Conservation (phyloP, 2,888 invertebrate species). For the Timandra comae region DNA sequence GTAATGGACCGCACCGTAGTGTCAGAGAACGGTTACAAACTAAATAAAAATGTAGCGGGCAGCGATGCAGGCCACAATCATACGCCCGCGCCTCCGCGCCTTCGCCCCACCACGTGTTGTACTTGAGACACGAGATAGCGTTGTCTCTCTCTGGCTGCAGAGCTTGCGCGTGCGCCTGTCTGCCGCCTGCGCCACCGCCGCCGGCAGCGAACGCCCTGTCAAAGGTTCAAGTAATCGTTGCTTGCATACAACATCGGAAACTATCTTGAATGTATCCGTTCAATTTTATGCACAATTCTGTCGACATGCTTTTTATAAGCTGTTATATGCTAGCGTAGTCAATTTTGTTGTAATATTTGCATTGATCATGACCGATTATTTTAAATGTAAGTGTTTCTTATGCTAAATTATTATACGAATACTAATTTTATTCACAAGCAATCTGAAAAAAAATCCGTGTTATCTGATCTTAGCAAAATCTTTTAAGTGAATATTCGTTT, state of each 20-base stretch:
- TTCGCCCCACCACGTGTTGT: slow-evolving; percentile 64
- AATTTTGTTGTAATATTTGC: too few species aligned
- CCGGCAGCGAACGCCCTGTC: slow-evolving; percentile 66
- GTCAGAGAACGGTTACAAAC: slow-evolving; percentile 67
- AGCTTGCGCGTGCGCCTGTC: slow-evolving; percentile 62
- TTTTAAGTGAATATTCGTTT: too few species aligned
- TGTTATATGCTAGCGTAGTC: too few species aligned
- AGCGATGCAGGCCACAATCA: slow-evolving; percentile 56
- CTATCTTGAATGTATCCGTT: slow-evolving; percentile 25
- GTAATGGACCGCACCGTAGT: slow-evolving; percentile 34
- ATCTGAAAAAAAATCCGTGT: too few species aligned
- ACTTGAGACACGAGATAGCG: slow-evolving; percentile 36
- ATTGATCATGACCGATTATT: too few species aligned
- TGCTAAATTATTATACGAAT: too few species aligned
- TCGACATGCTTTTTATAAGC: slow-evolving; percentile 10
- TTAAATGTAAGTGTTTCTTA: too few species aligned
- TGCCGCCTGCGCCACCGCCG: slow-evolving; percentile 50
- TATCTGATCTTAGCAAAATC: too few species aligned
- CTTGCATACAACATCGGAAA: slow-evolving; percentile 46
- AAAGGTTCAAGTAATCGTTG: slow-evolving; percentile 66
- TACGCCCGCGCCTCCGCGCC: slow-evolving; percentile 56
- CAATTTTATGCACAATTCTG: slow-evolving; percentile 27
- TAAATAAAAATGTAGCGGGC: slow-evolving; percentile 75
- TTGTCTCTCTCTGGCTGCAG: slow-evolving; percentile 17
- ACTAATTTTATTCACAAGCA: too few species aligned